Evolutionary conservation across 2,113 vertebrate species (phyloP), one percentile per base, ranked within the genome.

Genomic region (Spea multiplicata): DNA sequence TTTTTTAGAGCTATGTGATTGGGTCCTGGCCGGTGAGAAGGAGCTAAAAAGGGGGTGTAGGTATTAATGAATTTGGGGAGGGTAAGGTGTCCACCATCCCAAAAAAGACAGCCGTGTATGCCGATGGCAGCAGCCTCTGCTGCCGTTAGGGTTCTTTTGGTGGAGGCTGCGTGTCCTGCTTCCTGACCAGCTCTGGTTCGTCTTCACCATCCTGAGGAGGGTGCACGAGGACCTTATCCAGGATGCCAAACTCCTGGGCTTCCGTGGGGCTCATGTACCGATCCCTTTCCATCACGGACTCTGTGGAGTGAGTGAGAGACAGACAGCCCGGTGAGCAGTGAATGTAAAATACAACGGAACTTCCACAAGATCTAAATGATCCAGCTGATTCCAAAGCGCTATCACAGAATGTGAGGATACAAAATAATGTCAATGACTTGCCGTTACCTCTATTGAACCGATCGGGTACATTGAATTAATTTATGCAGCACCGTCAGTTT

Each of bases 251-350:
- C 83, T 96, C 95, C 88, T 97, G 95, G 1, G 96, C 96, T 84
- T 97, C 94, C 84, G 95, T 93, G 5, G 96, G 95, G 82, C 95
- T 96, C 96, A 97, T 95, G 91, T 97, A 97, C 17, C 96, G 91
- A 78, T 97, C 96, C 61, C 96, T 86, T 75, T 97, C 96, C 95
- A 97, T 96, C 68, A 92, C 91, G 0, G 89, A 69, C 86, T 97
- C 96, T 97, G 79, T 7, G 7, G 8, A n/a, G n/a, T n/a, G n/a
- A n/a, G n/a, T n/a, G n/a, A n/a, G 17, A 49, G 57, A 45, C 17
- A 48, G 0, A 45, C 6, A 72, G 14, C 5, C n/a, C 3, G 12
- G 7, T 10, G 50, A 13, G 50, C 9, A 1, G 30, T 30, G 30
- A 30, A 30, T 30, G 2, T 30, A 30, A 30, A 30, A 30, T 2